phyloP scores from a whole-genome alignment of 1,140 invertebrate species.

The Chelonus insularis region DNA sequence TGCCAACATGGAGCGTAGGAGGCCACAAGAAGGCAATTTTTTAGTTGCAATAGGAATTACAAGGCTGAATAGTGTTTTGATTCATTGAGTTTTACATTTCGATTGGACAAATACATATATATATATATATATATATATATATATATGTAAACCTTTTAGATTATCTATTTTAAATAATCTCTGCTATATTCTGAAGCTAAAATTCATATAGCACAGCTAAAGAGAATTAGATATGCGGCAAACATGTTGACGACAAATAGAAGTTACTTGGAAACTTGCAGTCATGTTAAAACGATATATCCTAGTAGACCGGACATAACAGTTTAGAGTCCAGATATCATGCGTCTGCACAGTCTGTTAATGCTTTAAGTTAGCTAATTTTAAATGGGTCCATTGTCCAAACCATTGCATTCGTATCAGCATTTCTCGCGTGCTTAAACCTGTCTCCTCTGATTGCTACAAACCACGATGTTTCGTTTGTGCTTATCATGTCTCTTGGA shows the following conservation, averaged over 20 bases:
- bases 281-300: background rate
- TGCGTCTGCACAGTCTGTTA: constrained; percentile 30
- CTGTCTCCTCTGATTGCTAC: background rate
- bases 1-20: background rate
- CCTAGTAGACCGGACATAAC: constrained; percentile 32
- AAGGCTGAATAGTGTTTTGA: no score
- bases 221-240: background rate
- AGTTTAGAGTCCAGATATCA: constrained; percentile 40
- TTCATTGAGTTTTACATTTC: no score
- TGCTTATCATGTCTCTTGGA: background rate
- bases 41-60: no score
- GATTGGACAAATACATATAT: no score
- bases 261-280: constrained; percentile 38
- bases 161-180: no score
- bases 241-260: background rate
- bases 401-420: constrained; percentile 6
- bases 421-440: background rate
- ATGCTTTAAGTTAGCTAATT: constrained; percentile 44
- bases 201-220: background rate
- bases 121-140: no score
- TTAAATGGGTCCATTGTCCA: constrained; percentile 29
- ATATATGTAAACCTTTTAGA: no score
- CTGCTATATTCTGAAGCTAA: background rate
- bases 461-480: background rate
- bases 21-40: background rate